Evolutionary conservation across 2,888 invertebrate species (phyloP), one percentile per base, ranked within the genome.

Genomic region (Trileptium ribeirensis): DNA sequence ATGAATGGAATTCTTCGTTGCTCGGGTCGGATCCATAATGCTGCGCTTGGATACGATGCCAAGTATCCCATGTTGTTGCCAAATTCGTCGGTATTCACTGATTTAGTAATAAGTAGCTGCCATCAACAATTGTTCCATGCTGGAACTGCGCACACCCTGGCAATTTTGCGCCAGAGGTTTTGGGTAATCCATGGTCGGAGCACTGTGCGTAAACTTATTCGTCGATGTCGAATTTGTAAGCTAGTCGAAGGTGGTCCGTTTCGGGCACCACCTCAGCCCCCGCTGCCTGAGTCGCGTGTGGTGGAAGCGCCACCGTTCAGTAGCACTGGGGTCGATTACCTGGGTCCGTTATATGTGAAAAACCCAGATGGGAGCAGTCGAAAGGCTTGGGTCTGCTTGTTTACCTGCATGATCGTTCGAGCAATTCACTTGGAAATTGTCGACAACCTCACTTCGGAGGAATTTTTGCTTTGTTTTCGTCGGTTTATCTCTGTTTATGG

Each of bases 371-470:
- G 81, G 24, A 87, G 87, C 74, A 85, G 83, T 1, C n/a, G 38
- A 15, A 86, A 86, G 67, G 39, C 67, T 0, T 89, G 87, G 86
- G 84, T 89, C n/a, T 84, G 85, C 19, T 51, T 90, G 1, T 87
- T 87, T 81, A 89, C 89, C 0, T 90, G 89, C 85, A 87, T 89
- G 0, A 84, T 88, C 0, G 89, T 88, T 51, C 82, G 88, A 19
- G 86, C 86, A 0, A 84, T 89, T 2, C 88, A 89, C 83, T 83
- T 90, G 29, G 89, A 90, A 83, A 36, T 88, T 1, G 85, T 88
- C 0, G 82, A 81, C 0, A 84, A 86, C 2, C 82, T 89, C 24
- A 85, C 85, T 1, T 86, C 88, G 0, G 80, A 84, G 2, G 82
- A 83, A 31, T 89, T 89, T 81, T 34, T 89, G 3, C 82, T 84